Evolutionary conservation across 2,113 vertebrate species (phyloP).

Genomic region (Riparia riparia): DNA sequence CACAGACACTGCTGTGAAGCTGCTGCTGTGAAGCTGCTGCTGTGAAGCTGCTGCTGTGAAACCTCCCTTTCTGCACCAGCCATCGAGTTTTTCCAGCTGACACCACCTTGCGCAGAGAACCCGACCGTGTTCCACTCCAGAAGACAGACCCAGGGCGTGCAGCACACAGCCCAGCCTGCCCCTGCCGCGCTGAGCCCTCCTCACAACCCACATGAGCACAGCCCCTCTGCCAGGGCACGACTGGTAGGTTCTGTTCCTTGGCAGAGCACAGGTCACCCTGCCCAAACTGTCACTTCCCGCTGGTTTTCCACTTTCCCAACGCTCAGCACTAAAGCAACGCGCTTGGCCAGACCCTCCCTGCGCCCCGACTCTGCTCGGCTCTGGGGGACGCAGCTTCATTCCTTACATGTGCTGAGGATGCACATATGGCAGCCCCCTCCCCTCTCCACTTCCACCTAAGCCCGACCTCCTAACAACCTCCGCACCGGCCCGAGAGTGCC

Average conservation of each 20-base stretch:
- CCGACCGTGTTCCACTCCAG: fast-evolving
- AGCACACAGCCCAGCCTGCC: background rate
- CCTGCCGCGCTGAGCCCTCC: background rate
- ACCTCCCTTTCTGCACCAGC: background rate
- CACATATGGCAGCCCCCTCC: conserved; percentile 46
- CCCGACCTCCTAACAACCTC: conserved; percentile 60
- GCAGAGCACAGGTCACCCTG: background rate
- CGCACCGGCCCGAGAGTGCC: conserved; percentile 2
- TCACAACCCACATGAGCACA: fast-evolving
- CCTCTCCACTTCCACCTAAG: conserved; percentile 58
- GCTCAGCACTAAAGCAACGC: background rate
- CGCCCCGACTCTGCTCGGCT: conserved; percentile 13
- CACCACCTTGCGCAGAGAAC: background rate
- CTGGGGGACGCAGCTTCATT: background rate
- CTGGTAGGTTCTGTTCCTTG: background rate
- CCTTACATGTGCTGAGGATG: conserved; percentile 48
- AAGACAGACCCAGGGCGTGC: background rate
- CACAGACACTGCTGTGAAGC: background rate
- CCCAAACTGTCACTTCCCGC: background rate
- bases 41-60: background rate
- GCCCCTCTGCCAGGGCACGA: background rate
- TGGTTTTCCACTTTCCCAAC: background rate
- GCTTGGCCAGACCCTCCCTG: background rate
- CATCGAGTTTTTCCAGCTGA: background rate
- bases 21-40: background rate